Conservation (phyloP, 2,888 invertebrate genomes). For the Campopleginae sp. region DNA sequence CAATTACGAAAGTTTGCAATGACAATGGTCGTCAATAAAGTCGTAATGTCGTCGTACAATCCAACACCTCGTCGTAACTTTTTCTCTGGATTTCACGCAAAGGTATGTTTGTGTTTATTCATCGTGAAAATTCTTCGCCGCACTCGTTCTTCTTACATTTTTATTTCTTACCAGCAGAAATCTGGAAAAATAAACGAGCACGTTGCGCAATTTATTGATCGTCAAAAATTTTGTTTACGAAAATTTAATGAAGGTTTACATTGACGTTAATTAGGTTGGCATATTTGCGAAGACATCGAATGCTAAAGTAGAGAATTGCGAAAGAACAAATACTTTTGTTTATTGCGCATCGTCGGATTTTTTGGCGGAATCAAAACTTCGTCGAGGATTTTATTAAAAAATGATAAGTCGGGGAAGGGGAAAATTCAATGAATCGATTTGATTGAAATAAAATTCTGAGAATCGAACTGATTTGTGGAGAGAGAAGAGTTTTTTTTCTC, state of each 20-base stretch:
- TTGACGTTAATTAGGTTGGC: background rate
- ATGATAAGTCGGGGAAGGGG: background rate
- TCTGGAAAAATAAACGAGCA: background rate
- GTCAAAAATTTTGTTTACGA: background rate
- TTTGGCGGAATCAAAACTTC: constrained; percentile 7
- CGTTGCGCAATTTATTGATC: background rate
- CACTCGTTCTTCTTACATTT: background rate
- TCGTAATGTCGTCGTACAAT: constrained; percentile 82
- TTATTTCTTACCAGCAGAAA: background rate
- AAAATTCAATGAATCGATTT: constrained; percentile 36
- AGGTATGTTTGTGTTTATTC: constrained; percentile 72
- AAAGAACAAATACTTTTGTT: background rate
- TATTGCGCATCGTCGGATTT: background rate
- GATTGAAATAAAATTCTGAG: constrained; percentile 11
- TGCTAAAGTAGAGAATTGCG: background rate
- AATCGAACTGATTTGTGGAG: constrained; percentile 8
- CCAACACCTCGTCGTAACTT: constrained; percentile 80
- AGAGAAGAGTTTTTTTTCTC: background rate
- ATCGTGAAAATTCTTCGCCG: background rate
- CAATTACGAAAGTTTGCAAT: constrained; percentile 24
- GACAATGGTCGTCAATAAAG: constrained; percentile 83
- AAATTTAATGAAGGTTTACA: background rate
- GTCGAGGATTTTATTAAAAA: background rate
- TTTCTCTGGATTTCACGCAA: constrained; percentile 79
- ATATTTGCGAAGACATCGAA: background rate